These are phyloP conservation scores for Babyrousa celebensis DNA, from an alignment of 2,797 vertebrate species.

Conservation along the genomic window DNA sequence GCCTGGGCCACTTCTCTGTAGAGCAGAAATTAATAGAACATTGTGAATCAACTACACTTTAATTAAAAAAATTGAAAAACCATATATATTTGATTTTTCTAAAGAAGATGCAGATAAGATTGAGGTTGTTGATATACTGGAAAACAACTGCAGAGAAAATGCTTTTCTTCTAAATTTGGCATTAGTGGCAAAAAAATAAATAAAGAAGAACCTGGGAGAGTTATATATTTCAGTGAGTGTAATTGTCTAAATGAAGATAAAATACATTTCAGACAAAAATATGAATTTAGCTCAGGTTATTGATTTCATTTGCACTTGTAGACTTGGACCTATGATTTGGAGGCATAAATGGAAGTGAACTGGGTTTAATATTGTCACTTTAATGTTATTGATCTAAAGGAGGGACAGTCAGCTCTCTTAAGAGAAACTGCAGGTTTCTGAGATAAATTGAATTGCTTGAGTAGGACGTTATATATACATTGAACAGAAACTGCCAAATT, in stretches of 20 bases:
- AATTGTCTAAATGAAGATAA: slow-evolving; percentile 68
- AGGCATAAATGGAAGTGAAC: background rate
- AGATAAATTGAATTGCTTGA: slow-evolving; percentile 48
- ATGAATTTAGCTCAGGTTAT: background rate
- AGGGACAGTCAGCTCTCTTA: background rate
- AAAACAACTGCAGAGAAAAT: slow-evolving; percentile 16
- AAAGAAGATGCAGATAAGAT: background rate
- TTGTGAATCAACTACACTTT: too few relatives aligned
- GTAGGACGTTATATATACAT: background rate
- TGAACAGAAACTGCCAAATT: slow-evolving; percentile 30
- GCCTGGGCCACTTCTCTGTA: too few relatives aligned
- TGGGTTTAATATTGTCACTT: slow-evolving; percentile 32
- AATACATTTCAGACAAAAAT: slow-evolving; percentile 54
- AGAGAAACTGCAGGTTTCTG: background rate
- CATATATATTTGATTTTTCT: background rate
- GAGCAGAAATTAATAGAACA: too few relatives aligned
- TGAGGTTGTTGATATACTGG: background rate
- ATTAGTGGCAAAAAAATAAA: background rate
- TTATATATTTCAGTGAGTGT: background rate
- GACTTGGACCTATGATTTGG: slow-evolving; percentile 18
- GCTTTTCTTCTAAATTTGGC: slow-evolving; percentile 10
- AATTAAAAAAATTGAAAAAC: too few relatives aligned
- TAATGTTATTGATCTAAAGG: background rate
- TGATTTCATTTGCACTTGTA: slow-evolving; percentile 17
- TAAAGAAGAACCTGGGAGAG: background rate